Evolutionary conservation across 30 jellyfish, hydroid and myxozoan genomes (phyloP), one percentile per base, ranked within the genome.

Genomic region (Clytia hemisphaerica): DNA sequence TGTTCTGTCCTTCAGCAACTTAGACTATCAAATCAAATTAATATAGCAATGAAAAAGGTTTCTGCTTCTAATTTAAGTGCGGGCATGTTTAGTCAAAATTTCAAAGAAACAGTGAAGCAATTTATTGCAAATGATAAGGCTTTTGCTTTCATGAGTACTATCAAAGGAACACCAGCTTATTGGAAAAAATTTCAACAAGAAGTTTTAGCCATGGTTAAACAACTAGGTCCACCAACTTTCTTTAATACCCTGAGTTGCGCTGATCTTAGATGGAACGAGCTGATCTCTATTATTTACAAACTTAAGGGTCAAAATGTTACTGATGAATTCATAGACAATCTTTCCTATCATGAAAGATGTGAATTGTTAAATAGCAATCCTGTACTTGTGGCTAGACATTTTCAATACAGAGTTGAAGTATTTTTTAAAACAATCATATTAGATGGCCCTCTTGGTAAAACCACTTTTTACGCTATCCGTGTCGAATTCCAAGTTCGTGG

Each of bases 131-230:
- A 66, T 37, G 78, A 44, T 45, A 2, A 65, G 2, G 78, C 42
- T 34, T 65, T 12, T 44, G 40, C 16, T 12, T 65, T 65, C 40
- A 71, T 71, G 83, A 34, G 28, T 18, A 28, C 75, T 2, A 31
- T 71, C 2, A 71, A 71, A 57, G 83, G 83, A 24, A 71, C 83
- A 18, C 83, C 83, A 15, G 75, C 83, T 14, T 71, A 50, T 57
- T 71, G 75, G 83, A 71, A 71, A 49, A 31, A 71, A 7, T 71
- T 71, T 71, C 31, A 50, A 2, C 38, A 42, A 35, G 83, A 71
- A 19, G 83, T 71, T 14, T 44, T 71, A 21, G 75, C 83, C 2
- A 71, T 49, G 83, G 83, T 71, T 25, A 71, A 71, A 71, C 83
- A 71, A 61, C 37, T 49, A 34, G 83, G 83, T 7, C 27, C 54